Evolutionary conservation across 2,113 vertebrate species (phyloP), one percentile per base, ranked within the genome.

Genomic region (Uropsilus gracilis): DNA sequence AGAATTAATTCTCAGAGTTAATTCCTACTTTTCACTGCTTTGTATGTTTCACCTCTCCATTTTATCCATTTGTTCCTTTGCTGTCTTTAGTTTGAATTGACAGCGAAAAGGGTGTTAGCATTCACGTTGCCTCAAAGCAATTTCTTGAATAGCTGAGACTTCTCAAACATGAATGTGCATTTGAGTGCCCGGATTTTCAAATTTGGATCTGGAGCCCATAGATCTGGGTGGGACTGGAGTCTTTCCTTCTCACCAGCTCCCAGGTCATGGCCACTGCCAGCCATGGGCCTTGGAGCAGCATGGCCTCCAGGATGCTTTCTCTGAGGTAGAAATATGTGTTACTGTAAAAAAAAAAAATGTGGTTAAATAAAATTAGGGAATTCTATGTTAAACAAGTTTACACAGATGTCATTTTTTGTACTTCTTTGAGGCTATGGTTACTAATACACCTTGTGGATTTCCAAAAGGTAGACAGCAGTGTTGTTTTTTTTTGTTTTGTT

Each of bases 201-300:
- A 14, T 59, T 44, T 3, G 7, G 3, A 2, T 44, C 50, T 42
- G 26, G n/a, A 32, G n/a, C 59, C 28, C 22, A 1, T 1, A 4
- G 32, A 3, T 3, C 14, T 34, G 42, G 2, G 39, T 2, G 11
- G 53, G 78, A 53, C 10, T 8, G 6, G 53, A 48, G 13, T 24
- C 63, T 55, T 53, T 12, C 34, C 44, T n/a, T 63, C 57, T 69
- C 20, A 55, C 50, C 18, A 32, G 22, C 34, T 44, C 9, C 39
- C 8, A 0, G 12, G 37, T 17, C 12, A 4, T 6, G 32, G 32
- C 32, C 50, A 7, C 64, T 57, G 8, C 32, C 32, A 46, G 42
- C 9, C 14, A 0, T 0, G 20, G 44, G 30, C 46, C 57, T 3
- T 44, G 50, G 50, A 32, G 39, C 1, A 42, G 9, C 46, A 42